These are phyloP conservation scores for Ooceraea biroi DNA, from an alignment of 1,140 invertebrate genomes.

Conservation along the genomic window DNA sequence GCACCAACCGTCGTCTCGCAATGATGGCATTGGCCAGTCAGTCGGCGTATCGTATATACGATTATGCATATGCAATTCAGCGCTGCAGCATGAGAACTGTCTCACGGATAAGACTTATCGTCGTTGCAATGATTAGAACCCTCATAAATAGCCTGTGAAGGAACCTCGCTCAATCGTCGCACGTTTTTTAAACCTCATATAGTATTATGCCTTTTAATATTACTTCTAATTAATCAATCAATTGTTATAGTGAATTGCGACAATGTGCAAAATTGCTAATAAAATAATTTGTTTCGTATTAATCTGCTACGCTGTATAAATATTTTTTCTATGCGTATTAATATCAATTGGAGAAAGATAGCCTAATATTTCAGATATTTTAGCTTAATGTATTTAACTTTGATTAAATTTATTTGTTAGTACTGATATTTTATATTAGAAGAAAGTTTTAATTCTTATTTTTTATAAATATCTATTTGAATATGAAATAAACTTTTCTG, in stretches of 20 bases:
- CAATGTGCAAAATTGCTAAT: too few relatives aligned
- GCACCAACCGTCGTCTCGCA: slow-evolving; percentile 9
- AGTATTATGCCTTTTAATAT: background rate
- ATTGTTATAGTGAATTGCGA: too few relatives aligned
- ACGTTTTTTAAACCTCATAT: background rate
- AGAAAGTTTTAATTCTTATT: background rate
- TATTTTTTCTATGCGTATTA: too few relatives aligned
- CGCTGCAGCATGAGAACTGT: slow-evolving; percentile 29
- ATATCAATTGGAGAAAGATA: background rate
- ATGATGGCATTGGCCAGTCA: background rate
- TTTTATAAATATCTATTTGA: background rate
- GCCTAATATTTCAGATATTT: too few relatives aligned
- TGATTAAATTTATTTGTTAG: background rate
- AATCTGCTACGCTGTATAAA: too few relatives aligned
- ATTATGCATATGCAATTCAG: slow-evolving; percentile 46
- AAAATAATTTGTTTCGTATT: too few relatives aligned
- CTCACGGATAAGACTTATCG: slow-evolving; percentile 59
- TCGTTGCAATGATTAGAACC: background rate
- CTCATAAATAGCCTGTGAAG: slow-evolving; percentile 22
- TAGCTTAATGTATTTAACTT: background rate
- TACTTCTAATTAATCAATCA: background rate
- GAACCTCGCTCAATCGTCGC: background rate
- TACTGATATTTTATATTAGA: background rate
- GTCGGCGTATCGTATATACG: slow-evolving; percentile 11
- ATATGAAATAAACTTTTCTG: slow-evolving; percentile 47